Evolutionary conservation across 2,888 invertebrate genomes (phyloP).

Genomic region (Penaeus monodon): DNA sequence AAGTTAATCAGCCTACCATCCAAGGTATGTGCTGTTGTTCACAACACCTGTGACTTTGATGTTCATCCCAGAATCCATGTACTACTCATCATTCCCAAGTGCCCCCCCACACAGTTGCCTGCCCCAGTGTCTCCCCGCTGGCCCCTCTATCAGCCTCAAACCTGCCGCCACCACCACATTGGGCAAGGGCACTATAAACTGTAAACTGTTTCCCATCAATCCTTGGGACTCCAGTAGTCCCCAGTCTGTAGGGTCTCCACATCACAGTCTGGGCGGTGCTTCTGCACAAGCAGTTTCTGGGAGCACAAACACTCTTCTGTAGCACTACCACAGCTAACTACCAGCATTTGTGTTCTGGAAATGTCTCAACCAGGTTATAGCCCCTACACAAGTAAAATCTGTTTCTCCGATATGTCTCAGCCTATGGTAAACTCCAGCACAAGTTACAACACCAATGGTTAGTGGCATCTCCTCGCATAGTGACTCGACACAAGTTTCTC

Average conservation of each 20-base stretch:
- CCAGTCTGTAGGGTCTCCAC: slow-evolving; percentile 19
- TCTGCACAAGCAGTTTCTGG: slow-evolving; percentile 40
- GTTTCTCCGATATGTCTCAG: slow-evolving; percentile 18
- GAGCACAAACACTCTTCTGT: slow-evolving; percentile 33
- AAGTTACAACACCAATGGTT: slow-evolving; percentile 11
- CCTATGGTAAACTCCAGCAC: slow-evolving; percentile 11
- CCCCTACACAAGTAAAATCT: slow-evolving; percentile 30
- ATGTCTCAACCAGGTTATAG: slow-evolving; percentile 23
- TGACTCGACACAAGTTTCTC: slow-evolving; percentile 16
- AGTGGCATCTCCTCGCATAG: slow-evolving; percentile 4
- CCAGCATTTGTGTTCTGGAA: slow-evolving; percentile 33
- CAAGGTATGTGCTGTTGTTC: slow-evolving; percentile 55
- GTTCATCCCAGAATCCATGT: slow-evolving; percentile 52
- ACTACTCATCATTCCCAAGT: slow-evolving; percentile 47
- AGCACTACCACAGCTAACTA: slow-evolving; percentile 26
- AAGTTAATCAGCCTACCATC: slow-evolving; percentile 50
- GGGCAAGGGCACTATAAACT: slow-evolving; percentile 47
- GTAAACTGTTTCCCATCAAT: slow-evolving; percentile 43
- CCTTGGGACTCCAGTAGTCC: slow-evolving; percentile 31
- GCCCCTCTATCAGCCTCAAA: slow-evolving; percentile 57
- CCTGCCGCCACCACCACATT: slow-evolving; percentile 44
- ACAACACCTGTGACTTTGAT: slow-evolving; percentile 45
- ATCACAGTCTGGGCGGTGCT: slow-evolving; percentile 20
- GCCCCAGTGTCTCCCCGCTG: slow-evolving; percentile 60
- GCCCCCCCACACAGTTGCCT: slow-evolving; percentile 59